Percentiles rank a stretch among this genome's conserved stretches.
Conservation (phyloP, 2,888 invertebrate genomes). For the Mythimna loreyi region DNA sequence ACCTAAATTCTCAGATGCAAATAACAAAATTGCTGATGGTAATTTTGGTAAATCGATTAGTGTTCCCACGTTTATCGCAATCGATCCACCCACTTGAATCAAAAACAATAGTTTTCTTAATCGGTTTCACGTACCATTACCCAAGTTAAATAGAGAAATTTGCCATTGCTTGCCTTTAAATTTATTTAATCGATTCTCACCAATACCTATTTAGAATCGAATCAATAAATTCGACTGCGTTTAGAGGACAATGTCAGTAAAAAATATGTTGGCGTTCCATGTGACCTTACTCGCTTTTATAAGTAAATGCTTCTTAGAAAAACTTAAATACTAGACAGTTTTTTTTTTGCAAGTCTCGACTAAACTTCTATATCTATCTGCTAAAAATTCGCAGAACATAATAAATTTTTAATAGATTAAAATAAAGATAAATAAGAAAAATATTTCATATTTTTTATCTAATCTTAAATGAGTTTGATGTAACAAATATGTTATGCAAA, state of each 20-base stretch:
- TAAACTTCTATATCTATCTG: slow-evolving; percentile 1
- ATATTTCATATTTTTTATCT: neutral
- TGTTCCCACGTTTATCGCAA: slow-evolving; percentile 70
- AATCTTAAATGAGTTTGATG: too few relatives aligned
- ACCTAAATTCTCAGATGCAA: slow-evolving; percentile 24
- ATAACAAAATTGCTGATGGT: slow-evolving; percentile 53
- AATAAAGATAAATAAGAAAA: neutral
- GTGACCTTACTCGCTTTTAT: slow-evolving; percentile 5
- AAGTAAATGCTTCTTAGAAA: neutral
- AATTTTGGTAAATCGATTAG: slow-evolving; percentile 63
- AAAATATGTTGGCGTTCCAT: slow-evolving; percentile 12
- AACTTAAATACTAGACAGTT: slow-evolving; percentile 5
- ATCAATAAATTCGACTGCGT: neutral
- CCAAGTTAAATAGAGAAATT: slow-evolving; percentile 75
- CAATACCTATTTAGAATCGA: slow-evolving; percentile 14
- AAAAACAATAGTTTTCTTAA: slow-evolving; percentile 70
- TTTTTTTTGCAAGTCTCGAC: neutral
- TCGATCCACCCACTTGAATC: slow-evolving; percentile 70
- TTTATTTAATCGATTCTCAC: slow-evolving; percentile 38
- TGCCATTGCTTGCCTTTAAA: slow-evolving; percentile 62
- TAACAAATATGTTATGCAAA: neutral
- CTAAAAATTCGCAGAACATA: slow-evolving; percentile 8
- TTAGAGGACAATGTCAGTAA: slow-evolving; percentile 10
- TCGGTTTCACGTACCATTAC: slow-evolving; percentile 79
- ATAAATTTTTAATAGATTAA: neutral